Evolutionary conservation across 2,888 invertebrate genomes (phyloP).

Genomic region (Smittia sp.): DNA sequence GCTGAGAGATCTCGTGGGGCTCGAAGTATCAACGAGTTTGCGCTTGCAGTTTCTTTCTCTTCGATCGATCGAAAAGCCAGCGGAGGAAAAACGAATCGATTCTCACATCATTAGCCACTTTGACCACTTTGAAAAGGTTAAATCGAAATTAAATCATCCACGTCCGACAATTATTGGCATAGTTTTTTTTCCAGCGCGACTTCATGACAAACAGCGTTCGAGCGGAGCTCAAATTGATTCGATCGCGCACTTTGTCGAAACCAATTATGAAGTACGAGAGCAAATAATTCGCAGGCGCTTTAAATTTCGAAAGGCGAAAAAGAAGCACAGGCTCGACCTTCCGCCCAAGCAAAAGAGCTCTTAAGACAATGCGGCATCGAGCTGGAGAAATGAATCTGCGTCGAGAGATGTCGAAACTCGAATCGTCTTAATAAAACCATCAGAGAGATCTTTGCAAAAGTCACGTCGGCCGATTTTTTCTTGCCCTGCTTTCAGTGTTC

Average conservation of each 20-base stretch:
- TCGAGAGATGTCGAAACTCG: not conserved
- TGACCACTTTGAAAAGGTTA: not conserved
- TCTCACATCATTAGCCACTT: not conserved
- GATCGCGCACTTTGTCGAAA: conserved; percentile 1
- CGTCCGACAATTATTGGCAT: conserved; percentile 1
- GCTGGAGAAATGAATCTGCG: not conserved
- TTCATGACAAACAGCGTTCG: not conserved
- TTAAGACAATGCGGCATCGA: not conserved
- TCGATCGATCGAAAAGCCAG: not conserved
- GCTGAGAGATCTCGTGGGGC: not conserved
- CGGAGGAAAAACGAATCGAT: not conserved
- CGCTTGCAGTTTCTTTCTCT: not conserved
- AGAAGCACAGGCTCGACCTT: not conserved
- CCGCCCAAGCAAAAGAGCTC: not conserved
- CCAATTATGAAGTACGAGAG: not conserved
- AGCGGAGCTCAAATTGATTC: not conserved
- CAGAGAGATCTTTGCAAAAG: not conserved
- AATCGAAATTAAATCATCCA: conserved; percentile 10
- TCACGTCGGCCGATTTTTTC: not conserved
- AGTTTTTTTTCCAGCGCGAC: not conserved
- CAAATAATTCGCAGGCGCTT: not conserved
- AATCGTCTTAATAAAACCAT: conserved; percentile 4
- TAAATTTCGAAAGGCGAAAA: not conserved
- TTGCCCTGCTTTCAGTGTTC: not conserved
- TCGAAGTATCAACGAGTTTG: too few relatives aligned